Evolutionary conservation across 2,888 invertebrate genomes (phyloP), one percentile per base, ranked within the genome.

Genomic region (Lobophora halterata): DNA sequence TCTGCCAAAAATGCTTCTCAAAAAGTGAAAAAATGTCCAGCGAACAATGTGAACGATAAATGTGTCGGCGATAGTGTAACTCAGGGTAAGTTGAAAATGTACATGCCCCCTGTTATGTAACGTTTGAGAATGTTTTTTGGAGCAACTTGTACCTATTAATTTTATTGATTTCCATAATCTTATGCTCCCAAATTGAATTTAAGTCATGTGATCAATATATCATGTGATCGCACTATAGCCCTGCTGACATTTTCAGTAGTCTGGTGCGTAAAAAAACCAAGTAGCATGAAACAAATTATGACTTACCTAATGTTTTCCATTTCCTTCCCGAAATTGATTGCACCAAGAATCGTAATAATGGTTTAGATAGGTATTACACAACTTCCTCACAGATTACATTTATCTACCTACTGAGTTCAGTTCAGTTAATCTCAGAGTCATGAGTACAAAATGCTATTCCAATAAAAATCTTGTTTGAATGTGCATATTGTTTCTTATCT

Each of bases 11-110:
- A 78, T 75, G 61, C 75, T 55, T 59, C 79, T 34, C 78, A 80
- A 60, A 88, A 88, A 81, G 86, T 88, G 79, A 88, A 87, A 85
- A 86, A 85, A 80, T 81, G 77, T 55, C 77, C 80, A 50, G 65
- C 77, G 44, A 77, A 58, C 62, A 79, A 61, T 71, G 77, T 79
- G 68, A 80, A 66, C 63, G 80, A 81, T 55, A 82, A 79, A 73
- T 71, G 69, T 71, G 68, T 55, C 59, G 67, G 66, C 62, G 81
- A 82, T 54, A 79, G 76, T 79, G 73, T 67, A 69, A 81, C 64
- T 71, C 86, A 83, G 81, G 81, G 88, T 83, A 79, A 85, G 83
- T 71, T 58, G 65, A 60, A 66, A 68, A 73, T 70, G 65, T 75
- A 14, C 76, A 75, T 80, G 78, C 71, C 73, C 76, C 72, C 69